Base-by-base conservation (phyloP, 2,113 vertebrate genomes). In the Ramphastos sulfuratus region DNA sequence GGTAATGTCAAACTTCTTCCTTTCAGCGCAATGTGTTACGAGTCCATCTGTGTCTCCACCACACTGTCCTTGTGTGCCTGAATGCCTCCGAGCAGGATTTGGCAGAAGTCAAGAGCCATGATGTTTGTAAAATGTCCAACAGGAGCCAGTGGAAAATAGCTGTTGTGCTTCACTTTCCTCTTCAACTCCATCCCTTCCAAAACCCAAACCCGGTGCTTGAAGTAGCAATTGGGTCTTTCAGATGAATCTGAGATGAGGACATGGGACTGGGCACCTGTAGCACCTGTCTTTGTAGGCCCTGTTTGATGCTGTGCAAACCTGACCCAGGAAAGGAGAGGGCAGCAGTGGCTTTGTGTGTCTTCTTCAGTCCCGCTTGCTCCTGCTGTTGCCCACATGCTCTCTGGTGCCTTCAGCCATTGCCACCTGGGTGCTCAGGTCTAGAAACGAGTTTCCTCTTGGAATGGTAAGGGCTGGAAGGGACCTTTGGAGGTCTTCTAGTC, bases 1-100 rank as follows among this genome's bases (percentile, higher is more conserved):
- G 98, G 98, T 99, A 98, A 99, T 96, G 97, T 98, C 92, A 95
- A 97, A 92, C 76, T 71, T 91, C 95, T 96, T 96, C 95, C 85
- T 97, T 96, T 94, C 93, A 79, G 96, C 54, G n/a, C 92, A 92
- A 66, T 56, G 72, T 77, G 55, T 96, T 81, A 63, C 0, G 0
- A 94, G 83, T 89, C 93, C 58, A 0, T 64, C 89, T 52, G 52
- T 96, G 81, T 86, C 89, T 93, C 87, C 87, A 56, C 83, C 70
- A 4, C 72, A 81, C 87, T 90, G 59, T 85, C 93, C 84, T 73
- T 52, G 80, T 1, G 6, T 94, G 63, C 76, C 64, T 92, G 89
- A 91, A 64, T 93, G 91, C 79, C 31, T 93, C 86, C 12, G 31
- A 79, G 70, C 31, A 92, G 94, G 77, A 28, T 50, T 89, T 86